Base-by-base conservation (phyloP, 2,888 invertebrate genomes). In the Anoplius nigerrimus region DNA sequence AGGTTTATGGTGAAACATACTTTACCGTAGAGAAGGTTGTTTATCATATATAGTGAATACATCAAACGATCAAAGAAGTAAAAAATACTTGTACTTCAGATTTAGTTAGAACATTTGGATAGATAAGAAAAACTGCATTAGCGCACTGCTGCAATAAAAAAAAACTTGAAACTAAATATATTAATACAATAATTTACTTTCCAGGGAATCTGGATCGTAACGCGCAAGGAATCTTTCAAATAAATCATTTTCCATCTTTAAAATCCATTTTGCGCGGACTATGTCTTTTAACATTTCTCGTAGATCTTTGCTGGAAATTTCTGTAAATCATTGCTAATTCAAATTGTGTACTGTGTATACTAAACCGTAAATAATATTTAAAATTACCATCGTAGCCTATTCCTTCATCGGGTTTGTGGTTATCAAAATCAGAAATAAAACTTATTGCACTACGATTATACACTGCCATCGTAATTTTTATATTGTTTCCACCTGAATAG, bases 211-310 rank as follows among this genome's bases (percentile, higher is more conserved):
- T 0, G 91, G 91, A 42, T 91, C 90, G 3, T 90, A 68, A 48
- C 91, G 89, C 72, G 82, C 75, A 0, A 92, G 89, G 2, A 90
- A 90, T 15, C 85, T 88, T 71, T 92, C 91, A 11, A 91, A 86
- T 18, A 92, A 86, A 60, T 91, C 91, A 67, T 92, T 92, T 76
- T 92, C 92, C 0, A 91, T 72, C 0, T 74, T 75, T 8, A 91
- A 62, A 2, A 90, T 71, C 69, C 77, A 76, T 66, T 83, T 87
- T 0, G 62, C 71, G 16, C 76, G 72, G 13, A 78, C 63, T 2
- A 79, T 42, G 6, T 78, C 71, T 15, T 83, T 79, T 48, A 85
- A 64, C 21, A 66, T 58, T 13, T 76, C 62, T 27, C 58, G 67
- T 43, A 88, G 60, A 45, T 85, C 82, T n/a, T 81, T 80, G 59